Conservation (phyloP, 2,888 invertebrate genomes). For the Parelbella ahira region DNA sequence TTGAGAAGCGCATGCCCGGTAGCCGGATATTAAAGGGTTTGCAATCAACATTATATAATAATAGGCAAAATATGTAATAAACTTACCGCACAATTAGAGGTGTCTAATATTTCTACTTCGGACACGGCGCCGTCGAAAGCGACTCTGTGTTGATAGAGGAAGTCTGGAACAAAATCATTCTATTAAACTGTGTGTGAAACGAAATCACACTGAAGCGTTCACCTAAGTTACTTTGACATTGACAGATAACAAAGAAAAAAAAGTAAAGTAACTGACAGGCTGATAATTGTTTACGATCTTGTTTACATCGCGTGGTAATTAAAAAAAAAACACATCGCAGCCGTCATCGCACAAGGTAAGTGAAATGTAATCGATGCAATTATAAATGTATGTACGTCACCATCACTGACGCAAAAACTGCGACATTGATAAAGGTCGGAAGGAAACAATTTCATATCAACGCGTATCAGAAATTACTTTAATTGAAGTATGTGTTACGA, state of each 20-base stretch:
- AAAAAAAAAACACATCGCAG: background rate
- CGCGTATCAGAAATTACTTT: conserved; percentile 27
- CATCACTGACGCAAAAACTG: conserved; percentile 39
- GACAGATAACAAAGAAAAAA: too few species aligned
- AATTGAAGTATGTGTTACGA: too few species aligned
- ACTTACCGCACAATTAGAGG: conserved; percentile 89
- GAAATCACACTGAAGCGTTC: too few species aligned
- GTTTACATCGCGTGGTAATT: background rate
- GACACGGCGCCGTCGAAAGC: conserved; percentile 88
- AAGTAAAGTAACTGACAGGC: too few species aligned
- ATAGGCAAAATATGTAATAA: too few species aligned
- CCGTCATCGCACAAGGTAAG: conserved; percentile 13
- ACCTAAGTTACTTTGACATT: too few species aligned
- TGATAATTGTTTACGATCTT: conserved; percentile 5
- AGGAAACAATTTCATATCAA: conserved; percentile 43
- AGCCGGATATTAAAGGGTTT: too few species aligned
- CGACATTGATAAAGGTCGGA: conserved; percentile 48
- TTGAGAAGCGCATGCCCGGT: too few species aligned
- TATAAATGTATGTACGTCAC: conserved; percentile 27
- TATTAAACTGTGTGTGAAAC: too few species aligned
- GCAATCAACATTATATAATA: too few species aligned
- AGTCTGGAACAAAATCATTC: conserved; percentile 82
- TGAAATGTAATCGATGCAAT: conserved; percentile 19
- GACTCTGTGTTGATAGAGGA: conserved; percentile 88
- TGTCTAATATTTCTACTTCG: conserved; percentile 89